Evolutionary conservation across 2,113 vertebrate species (phyloP).

Genomic region (Dryoscopus gambensis): DNA sequence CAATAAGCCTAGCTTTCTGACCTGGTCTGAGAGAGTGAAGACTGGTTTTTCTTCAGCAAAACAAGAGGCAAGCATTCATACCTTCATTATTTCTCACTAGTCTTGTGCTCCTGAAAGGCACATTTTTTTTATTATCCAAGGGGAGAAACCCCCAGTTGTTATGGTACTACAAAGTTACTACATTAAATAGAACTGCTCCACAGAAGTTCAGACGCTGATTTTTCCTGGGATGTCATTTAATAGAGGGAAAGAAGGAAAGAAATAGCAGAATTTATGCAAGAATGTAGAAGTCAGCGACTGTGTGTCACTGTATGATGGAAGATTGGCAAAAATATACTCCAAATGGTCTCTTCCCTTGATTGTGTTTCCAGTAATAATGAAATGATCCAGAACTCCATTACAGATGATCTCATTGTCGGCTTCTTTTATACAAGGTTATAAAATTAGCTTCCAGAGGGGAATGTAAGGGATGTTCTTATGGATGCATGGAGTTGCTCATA

Average conservation of each 20-base stretch:
- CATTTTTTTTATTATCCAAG: neutral
- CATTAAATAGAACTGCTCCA: neutral
- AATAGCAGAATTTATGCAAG: neutral
- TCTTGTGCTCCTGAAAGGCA: neutral
- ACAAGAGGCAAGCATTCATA: neutral
- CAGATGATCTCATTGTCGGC: neutral
- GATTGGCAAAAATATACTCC: neutral
- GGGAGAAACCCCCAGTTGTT: fast-evolving
- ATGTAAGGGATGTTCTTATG: neutral
- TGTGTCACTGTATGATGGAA: neutral
- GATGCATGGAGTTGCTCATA: neutral
- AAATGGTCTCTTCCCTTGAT: neutral
- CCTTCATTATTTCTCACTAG: neutral
- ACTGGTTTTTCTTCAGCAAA: neutral
- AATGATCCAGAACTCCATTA: neutral
- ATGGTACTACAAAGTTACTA: neutral
- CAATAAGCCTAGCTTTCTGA: neutral
- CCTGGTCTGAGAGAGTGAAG: neutral
- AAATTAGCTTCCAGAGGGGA: neutral
- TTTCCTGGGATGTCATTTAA: neutral
- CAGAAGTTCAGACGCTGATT: neutral
- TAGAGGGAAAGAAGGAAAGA: neutral
- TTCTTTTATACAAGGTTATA: neutral
- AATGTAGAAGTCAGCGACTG: neutral
- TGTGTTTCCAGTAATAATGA: neutral